A percentile compares a stretch with the other conserved stretches of the same genome.
These are phyloP conservation scores for Cinclus mexicanus DNA, from an alignment of 2,113 vertebrate species.

Conservation along the genomic window DNA sequence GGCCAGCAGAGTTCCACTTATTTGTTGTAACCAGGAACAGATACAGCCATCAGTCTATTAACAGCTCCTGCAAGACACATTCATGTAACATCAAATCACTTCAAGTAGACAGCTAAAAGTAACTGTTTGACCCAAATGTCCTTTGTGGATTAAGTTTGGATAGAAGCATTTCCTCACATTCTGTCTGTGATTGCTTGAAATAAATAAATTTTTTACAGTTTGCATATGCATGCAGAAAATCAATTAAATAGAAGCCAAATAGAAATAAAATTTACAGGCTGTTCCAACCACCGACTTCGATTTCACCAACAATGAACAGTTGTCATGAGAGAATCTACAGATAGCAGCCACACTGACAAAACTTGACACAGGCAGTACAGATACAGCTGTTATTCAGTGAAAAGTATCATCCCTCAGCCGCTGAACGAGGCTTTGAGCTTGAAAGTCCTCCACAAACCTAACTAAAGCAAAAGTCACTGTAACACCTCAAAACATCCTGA, in stretches of 20 bases:
- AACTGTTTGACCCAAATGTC: neutral
- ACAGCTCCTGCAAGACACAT: neutral
- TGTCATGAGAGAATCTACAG: neutral
- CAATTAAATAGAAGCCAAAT: neutral
- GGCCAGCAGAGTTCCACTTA: neutral
- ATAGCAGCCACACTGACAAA: neutral
- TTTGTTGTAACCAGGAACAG: neutral
- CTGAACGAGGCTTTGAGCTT: neutral
- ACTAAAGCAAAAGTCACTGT: neutral
- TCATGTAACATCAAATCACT: neutral
- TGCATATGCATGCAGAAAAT: neutral
- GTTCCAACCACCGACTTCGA: neutral
- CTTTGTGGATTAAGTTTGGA: neutral
- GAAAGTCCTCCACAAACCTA: neutral
- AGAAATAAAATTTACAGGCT: slow-evolving; percentile 17
- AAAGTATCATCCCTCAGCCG: neutral
- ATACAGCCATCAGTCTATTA: neutral
- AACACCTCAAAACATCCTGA: neutral
- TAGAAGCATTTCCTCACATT: slow-evolving; percentile 22
- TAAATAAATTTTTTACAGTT: slow-evolving; percentile 16
- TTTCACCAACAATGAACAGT: neutral
- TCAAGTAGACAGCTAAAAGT: slow-evolving; percentile 9
- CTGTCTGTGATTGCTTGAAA: neutral
- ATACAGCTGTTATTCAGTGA: neutral
- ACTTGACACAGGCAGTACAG: neutral